Conservation (phyloP, 2,888 invertebrate genomes). For the Apomyelois bistriatella region DNA sequence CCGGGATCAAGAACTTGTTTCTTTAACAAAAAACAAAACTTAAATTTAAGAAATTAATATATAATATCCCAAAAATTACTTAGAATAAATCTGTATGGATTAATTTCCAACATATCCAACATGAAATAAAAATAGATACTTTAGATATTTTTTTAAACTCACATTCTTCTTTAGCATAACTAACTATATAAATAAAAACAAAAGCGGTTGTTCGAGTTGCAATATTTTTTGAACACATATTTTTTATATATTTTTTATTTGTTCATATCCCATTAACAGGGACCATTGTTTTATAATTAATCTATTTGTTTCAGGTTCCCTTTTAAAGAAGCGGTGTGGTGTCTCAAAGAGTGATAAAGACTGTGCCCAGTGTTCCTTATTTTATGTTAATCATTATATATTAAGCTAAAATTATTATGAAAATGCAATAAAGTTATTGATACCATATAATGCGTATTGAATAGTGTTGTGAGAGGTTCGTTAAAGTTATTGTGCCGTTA, state of each 20-base stretch:
- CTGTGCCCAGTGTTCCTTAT: constrained; percentile 77
- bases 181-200: background rate
- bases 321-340: constrained; percentile 55
- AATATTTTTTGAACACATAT: background rate
- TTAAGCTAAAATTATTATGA: constrained; percentile 53
- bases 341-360: constrained; percentile 75
- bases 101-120: too few relatives aligned
- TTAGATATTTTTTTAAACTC: too few relatives aligned
- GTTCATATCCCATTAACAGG: background rate
- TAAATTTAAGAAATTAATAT: too few relatives aligned
- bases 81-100: too few relatives aligned
- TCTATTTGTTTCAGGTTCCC: constrained; percentile 70
- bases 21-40: too few relatives aligned
- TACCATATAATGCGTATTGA: constrained; percentile 59
- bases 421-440: constrained; percentile 61
- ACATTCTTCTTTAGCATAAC: too few relatives aligned
- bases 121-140: too few relatives aligned
- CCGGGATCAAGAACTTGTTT: background rate
- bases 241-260: background rate
- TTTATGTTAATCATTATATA: constrained; percentile 57
- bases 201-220: constrained; percentile 6
- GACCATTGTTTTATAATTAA: background rate
- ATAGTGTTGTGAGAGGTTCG: constrained; percentile 50
- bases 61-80: too few relatives aligned
- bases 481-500: constrained; percentile 32